A percentile compares a stretch with the other conserved stretches of the same genome.
Evolutionary conservation across 2,797 vertebrate genomes (phyloP).

Genomic region (Lacerta viridis): DNA sequence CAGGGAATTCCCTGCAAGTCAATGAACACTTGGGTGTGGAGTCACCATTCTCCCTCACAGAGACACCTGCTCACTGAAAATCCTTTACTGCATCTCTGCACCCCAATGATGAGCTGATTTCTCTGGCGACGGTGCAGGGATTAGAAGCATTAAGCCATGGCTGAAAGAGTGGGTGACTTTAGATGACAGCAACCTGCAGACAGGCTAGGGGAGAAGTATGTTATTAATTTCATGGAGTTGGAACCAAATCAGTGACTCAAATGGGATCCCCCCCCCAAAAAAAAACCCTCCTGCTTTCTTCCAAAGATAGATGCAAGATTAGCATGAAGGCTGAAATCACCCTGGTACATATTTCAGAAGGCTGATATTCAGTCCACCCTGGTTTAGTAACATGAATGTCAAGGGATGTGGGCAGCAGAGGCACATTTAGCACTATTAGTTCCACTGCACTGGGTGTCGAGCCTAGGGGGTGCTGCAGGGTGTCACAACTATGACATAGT

Average conservation of each 20-base stretch:
- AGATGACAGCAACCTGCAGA: constrained; percentile 16
- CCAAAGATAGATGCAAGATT: background rate
- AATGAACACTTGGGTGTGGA: background rate
- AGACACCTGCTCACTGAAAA: constrained; percentile 26
- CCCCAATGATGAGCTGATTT: constrained; percentile 25
- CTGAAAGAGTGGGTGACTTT: constrained; percentile 31
- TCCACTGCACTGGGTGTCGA: too few species aligned
- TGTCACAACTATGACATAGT: too few species aligned
- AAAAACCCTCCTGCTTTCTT: fast-evolving
- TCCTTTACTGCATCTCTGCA: constrained; percentile 10
- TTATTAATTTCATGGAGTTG: background rate
- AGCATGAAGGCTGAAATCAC: background rate
- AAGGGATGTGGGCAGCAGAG: background rate
- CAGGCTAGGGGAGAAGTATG: background rate
- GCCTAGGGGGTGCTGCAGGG: too few species aligned
- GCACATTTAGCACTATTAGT: too few species aligned
- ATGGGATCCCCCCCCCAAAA: background rate
- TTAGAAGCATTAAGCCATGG: constrained; percentile 14
- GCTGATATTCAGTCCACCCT: background rate
- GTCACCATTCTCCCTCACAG: background rate
- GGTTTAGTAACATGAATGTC: background rate
- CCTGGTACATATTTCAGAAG: background rate
- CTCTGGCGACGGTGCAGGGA: background rate
- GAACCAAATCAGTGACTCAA: background rate
- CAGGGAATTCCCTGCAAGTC: constrained; percentile 25